A percentile compares a stretch with the other conserved stretches of the same genome.
phyloP scores from a whole-genome alignment of 2,797 vertebrate species.

The Lepidocolaptes lacrymiger region DNA sequence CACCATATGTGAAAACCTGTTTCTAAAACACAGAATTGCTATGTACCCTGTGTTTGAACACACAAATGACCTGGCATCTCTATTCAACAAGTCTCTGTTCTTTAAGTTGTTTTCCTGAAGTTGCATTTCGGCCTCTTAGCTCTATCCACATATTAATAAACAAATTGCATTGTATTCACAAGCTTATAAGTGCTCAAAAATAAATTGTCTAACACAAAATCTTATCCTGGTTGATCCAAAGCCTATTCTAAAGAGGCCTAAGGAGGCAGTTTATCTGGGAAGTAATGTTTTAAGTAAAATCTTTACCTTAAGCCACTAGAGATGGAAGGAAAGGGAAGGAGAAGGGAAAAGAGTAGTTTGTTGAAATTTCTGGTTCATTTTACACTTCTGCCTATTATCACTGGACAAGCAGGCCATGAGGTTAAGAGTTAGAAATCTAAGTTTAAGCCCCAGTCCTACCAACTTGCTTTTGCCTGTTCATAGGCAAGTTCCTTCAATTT shows the following conservation, averaged over 20 bases:
- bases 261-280: not conserved
- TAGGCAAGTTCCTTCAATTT: not conserved
- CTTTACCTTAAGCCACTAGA: not conserved
- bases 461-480: not conserved
- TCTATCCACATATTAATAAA: not conserved
- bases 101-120: not conserved
- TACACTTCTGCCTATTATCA: not conserved
- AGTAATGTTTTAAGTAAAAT: not conserved
- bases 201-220: not conserved
- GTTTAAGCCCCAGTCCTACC: not conserved
- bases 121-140: not conserved
- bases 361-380: not conserved
- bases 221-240: not conserved
- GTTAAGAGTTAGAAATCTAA: not conserved
- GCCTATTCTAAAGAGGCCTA: not conserved
- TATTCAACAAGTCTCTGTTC: not conserved
- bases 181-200: not conserved
- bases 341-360: not conserved
- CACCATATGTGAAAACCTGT: not conserved
- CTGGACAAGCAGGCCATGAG: not conserved
- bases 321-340: not conserved
- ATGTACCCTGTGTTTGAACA: not conserved
- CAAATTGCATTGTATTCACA: not conserved
- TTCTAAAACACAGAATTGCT: not conserved
- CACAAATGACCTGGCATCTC: not conserved